Conservation (phyloP, 2,888 invertebrate species). For the Parnassius apollo region DNA sequence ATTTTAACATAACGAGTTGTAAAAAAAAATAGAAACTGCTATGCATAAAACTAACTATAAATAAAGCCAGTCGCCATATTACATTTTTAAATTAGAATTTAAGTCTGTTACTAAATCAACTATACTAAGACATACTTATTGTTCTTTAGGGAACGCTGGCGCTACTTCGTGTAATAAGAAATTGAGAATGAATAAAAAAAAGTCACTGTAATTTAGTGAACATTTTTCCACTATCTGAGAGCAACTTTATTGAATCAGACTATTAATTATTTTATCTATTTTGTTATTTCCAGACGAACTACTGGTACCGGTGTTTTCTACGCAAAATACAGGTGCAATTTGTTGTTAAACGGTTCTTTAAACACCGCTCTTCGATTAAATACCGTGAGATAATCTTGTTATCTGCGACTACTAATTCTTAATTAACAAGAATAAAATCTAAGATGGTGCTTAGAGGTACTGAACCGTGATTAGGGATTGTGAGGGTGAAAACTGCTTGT, state of each 20-base stretch:
- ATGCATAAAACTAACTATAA: conserved; percentile 8
- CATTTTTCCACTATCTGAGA: conserved; percentile 23
- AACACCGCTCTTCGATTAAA: conserved; percentile 58
- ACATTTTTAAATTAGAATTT: conserved; percentile 20
- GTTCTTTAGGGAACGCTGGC: conserved; percentile 19
- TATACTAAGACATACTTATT: conserved; percentile 10
- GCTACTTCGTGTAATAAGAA: conserved; percentile 22
- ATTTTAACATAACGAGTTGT: conserved; percentile 6
- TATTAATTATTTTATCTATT: conserved; percentile 24
- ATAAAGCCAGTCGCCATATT: background rate
- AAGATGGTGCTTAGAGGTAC: conserved; percentile 46
- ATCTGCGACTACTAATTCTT: conserved; percentile 57
- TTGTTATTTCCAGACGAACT: conserved; percentile 6
- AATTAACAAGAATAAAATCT: conserved; percentile 71
- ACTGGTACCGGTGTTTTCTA: conserved; percentile 29
- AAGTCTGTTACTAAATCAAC: conserved; percentile 14
- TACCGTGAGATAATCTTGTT: conserved; percentile 65
- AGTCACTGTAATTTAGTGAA: conserved; percentile 21
- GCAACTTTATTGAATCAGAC: conserved; percentile 23
- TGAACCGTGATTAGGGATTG: conserved; percentile 59
- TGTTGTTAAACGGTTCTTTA: conserved; percentile 40
- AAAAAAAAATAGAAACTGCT: conserved; percentile 8
- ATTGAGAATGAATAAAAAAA: conserved; percentile 24
- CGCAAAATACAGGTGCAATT: conserved; percentile 27
- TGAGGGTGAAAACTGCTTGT: conserved; percentile 50